These are phyloP conservation scores for Leptinotarsa defecta DNA, from an alignment of 1,140 invertebrate species.

Conservation along the genomic window DNA sequence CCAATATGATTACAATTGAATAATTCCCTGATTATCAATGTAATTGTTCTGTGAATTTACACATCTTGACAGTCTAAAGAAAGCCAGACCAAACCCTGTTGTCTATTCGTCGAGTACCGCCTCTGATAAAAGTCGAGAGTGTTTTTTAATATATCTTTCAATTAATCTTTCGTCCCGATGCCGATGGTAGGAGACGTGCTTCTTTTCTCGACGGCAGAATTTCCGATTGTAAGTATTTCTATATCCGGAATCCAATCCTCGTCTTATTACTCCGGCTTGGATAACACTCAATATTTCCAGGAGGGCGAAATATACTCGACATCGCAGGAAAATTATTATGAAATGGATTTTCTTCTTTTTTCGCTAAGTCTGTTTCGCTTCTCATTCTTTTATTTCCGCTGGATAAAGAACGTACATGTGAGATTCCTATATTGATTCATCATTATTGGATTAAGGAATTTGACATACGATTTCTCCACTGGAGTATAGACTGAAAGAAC, in stretches of 20 bases:
- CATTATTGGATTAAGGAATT: neutral
- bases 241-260: constrained; percentile 32
- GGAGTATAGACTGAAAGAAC: neutral
- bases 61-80: too few species aligned
- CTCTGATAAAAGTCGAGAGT: neutral
- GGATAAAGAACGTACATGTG: neutral
- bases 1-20: too few species aligned
- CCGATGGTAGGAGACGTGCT: constrained; percentile 13
- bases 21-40: too few species aligned
- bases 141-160: constrained; percentile 26
- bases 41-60: too few species aligned
- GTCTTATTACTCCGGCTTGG: constrained; percentile 23
- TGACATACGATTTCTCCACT: neutral
- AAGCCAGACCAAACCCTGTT: neutral
- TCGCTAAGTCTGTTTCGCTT: constrained; percentile 1
- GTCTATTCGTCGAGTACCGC: neutral
- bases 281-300: constrained; percentile 8
- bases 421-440: constrained; percentile 3
- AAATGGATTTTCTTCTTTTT: too few species aligned
- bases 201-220: constrained; percentile 12
- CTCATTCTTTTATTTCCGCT: neutral
- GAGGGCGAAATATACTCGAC: constrained; percentile 5
- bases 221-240: constrained; percentile 33
- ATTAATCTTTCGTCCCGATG: constrained; percentile 24
- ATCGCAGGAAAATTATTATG: constrained; percentile 7